Evolutionary conservation across 1,140 invertebrate genomes (phyloP).

Genomic region (Himalopsyche phryganea): DNA sequence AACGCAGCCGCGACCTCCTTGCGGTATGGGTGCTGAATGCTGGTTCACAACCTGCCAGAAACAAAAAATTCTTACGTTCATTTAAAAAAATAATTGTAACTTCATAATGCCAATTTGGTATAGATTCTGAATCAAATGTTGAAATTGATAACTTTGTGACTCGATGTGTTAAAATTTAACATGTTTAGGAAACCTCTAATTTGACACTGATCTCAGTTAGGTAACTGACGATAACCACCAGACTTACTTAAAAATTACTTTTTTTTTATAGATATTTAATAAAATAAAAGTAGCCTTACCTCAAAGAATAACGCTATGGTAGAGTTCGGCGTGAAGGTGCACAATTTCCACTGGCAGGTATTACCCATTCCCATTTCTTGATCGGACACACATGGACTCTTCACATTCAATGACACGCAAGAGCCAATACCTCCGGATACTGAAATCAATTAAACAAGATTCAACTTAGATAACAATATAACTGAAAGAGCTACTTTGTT

Average conservation of each 20-base stretch:
- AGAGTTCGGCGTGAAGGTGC: conserved; percentile 87
- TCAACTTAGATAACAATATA: too few species aligned
- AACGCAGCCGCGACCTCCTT: conserved; percentile 92
- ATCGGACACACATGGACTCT: conserved; percentile 88
- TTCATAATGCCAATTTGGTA: neutral
- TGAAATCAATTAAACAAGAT: conserved; percentile 50
- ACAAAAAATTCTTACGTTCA: too few species aligned
- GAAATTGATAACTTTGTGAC: too few species aligned
- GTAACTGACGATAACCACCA: too few species aligned
- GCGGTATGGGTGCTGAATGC: conserved; percentile 91
- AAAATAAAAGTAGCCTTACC: too few species aligned
- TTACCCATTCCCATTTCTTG: conserved; percentile 96
- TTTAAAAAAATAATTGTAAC: neutral
- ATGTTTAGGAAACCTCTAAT: too few species aligned
- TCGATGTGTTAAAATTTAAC: too few species aligned
- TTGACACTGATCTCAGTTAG: too few species aligned
- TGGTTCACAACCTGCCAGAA: conserved; percentile 77
- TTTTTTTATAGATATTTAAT: too few species aligned
- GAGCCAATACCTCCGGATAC: conserved; percentile 94
- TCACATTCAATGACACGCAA: conserved; percentile 90
- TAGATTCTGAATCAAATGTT: too few species aligned
- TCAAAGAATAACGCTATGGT: conserved; percentile 96
- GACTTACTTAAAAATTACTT: too few species aligned
- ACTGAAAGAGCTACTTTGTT: too few species aligned
- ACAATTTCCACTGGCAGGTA: conserved; percentile 98